Evolutionary conservation across 2,888 invertebrate species (phyloP).

Genomic region (Papilio elwesi): DNA sequence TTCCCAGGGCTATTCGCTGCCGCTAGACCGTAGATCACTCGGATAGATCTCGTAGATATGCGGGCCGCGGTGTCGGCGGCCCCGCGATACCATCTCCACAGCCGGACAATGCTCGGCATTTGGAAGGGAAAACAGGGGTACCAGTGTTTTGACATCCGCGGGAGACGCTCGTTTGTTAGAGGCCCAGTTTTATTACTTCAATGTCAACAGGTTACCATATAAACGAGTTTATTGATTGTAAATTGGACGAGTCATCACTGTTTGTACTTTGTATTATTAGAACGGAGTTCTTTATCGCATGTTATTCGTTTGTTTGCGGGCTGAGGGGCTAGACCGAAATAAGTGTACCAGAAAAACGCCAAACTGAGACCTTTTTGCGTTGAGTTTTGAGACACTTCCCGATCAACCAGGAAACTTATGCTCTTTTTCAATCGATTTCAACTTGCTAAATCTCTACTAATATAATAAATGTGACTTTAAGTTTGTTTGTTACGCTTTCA

Average conservation of each 20-base stretch:
- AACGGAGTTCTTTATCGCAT: too few species aligned
- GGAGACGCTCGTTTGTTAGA: constrained; percentile 27
- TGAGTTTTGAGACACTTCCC: too few species aligned
- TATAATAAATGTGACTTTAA: too few species aligned
- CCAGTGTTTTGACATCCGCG: constrained; percentile 46
- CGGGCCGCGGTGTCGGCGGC: constrained; percentile 43
- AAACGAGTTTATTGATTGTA: constrained; percentile 2
- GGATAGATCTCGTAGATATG: constrained; percentile 44
- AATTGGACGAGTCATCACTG: background rate
- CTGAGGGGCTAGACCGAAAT: too few species aligned
- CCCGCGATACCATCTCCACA: constrained; percentile 42
- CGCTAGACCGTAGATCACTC: constrained; percentile 44
- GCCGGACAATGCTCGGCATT: constrained; percentile 42
- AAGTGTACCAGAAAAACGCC: too few species aligned
- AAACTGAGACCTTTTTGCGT: too few species aligned
- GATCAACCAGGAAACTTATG: too few species aligned
- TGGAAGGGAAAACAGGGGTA: constrained; percentile 44
- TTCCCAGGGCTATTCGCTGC: constrained; percentile 39
- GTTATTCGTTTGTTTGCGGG: too few species aligned
- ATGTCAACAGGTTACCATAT: constrained; percentile 10
- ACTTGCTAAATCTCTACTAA: too few species aligned
- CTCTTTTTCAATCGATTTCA: too few species aligned
- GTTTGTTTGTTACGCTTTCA: too few species aligned
- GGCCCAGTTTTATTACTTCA: constrained; percentile 36
- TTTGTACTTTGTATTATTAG: too few species aligned